Percentiles rank a stretch among this genome's conserved stretches.
These are phyloP conservation scores for Apodemia mormo DNA, from an alignment of 2,888 invertebrate species.

Conservation along the genomic window DNA sequence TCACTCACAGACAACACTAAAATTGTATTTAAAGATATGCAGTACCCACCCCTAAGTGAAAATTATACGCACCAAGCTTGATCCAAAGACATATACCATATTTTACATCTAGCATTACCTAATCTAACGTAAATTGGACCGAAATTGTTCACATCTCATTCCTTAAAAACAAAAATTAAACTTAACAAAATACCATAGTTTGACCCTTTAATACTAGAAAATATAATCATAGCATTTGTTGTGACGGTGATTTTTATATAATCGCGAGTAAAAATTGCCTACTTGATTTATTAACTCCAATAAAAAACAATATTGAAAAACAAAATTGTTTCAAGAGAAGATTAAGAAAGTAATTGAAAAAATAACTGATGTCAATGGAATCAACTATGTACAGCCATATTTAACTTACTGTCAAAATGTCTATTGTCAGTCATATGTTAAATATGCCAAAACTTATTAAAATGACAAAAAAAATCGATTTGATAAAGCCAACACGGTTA, in stretches of 20 bases:
- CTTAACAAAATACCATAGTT: slow-evolving; percentile 46
- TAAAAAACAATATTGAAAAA: background rate
- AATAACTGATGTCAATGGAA: background rate
- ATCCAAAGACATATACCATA: slow-evolving; percentile 20
- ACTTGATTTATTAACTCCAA: background rate
- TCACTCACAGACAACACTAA: slow-evolving; percentile 1
- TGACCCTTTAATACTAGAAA: slow-evolving; percentile 39
- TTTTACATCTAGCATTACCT: slow-evolving; percentile 39
- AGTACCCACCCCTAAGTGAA: slow-evolving; percentile 3
- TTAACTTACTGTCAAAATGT: background rate
- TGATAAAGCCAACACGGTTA: no score
- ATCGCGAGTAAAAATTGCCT: background rate
- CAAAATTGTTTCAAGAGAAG: background rate
- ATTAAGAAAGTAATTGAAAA: background rate
- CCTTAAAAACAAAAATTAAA: slow-evolving; percentile 46
- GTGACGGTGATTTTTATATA: slow-evolving; percentile 2
- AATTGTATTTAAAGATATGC: slow-evolving; percentile 13
- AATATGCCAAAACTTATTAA: no score
- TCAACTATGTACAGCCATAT: background rate
- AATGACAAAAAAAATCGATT: no score
- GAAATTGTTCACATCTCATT: slow-evolving; percentile 46
- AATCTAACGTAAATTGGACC: slow-evolving; percentile 69
- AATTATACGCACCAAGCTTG: slow-evolving; percentile 19
- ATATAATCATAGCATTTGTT: slow-evolving; percentile 22
- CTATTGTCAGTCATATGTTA: no score